Evolutionary conservation across 2,797 vertebrate genomes (phyloP).

Genomic region (Bryconaethiops microstoma): DNA sequence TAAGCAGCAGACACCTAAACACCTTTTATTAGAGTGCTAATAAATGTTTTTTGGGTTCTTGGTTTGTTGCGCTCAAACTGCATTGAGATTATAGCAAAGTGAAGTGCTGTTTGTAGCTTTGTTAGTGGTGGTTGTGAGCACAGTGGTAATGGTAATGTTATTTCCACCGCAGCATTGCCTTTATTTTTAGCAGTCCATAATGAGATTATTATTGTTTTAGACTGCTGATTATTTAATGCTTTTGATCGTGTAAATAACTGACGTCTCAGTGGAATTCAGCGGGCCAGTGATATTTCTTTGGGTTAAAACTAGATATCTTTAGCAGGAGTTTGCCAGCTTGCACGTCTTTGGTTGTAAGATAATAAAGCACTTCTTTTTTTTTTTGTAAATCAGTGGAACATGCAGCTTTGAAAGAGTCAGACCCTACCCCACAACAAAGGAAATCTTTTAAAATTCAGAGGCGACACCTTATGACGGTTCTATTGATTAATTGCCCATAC

Average conservation of each 20-base stretch:
- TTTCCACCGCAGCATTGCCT: background rate
- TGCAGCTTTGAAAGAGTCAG: background rate
- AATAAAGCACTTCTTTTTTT: background rate
- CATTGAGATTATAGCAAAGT: background rate
- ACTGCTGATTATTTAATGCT: background rate
- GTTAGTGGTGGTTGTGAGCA: background rate
- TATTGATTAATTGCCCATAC: slow-evolving; percentile 34
- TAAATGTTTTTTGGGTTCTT: background rate
- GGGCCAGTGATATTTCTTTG: background rate
- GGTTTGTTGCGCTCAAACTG: background rate
- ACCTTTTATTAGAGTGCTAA: background rate
- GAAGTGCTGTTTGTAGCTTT: background rate
- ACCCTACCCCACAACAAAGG: background rate
- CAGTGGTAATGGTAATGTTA: background rate
- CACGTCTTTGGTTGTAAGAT: background rate
- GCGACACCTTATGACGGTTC: slow-evolving; percentile 36
- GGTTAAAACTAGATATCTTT: background rate
- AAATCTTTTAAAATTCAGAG: slow-evolving; percentile 34
- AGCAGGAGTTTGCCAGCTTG: background rate
- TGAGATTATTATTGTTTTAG: too few relatives aligned
- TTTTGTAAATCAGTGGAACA: background rate
- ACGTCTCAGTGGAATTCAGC: background rate
- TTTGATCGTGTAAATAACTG: background rate
- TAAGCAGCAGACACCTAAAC: background rate
- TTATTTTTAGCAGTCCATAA: too few relatives aligned